phyloP scores from a whole-genome alignment of 2,888 invertebrate species.

The Pollenia angustigena region DNA sequence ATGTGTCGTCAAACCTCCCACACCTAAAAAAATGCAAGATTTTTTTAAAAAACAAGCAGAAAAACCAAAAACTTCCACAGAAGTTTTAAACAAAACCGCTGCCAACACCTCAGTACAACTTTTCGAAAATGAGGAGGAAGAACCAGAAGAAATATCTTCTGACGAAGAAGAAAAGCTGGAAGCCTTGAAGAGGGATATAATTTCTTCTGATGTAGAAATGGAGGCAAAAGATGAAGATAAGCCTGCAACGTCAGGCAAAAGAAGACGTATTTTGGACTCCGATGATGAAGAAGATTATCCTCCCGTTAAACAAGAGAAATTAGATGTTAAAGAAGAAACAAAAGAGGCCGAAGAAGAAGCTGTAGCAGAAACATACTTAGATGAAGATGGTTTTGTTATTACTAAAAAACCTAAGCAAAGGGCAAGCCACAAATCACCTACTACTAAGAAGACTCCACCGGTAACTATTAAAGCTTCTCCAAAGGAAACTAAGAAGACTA shows the following conservation, averaged over 20 bases:
- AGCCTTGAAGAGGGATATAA: slow-evolving; percentile 78
- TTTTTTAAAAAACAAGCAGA: slow-evolving; percentile 75
- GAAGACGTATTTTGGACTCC: slow-evolving; percentile 81
- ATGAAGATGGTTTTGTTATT: slow-evolving; percentile 83
- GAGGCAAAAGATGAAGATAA: slow-evolving; percentile 75
- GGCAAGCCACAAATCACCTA: slow-evolving; percentile 26
- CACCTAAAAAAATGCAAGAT: slow-evolving; percentile 75
- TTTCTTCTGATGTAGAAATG: slow-evolving; percentile 76
- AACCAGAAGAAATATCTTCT: slow-evolving; percentile 76
- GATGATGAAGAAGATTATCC: slow-evolving; percentile 77
- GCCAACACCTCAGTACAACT: slow-evolving; percentile 79
- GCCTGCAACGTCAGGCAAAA: slow-evolving; percentile 75
- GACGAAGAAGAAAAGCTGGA: slow-evolving; percentile 82
- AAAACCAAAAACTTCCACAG: slow-evolving; percentile 52
- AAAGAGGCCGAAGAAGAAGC: slow-evolving; percentile 69
- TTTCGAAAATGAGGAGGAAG: slow-evolving; percentile 77
- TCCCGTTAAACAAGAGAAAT: slow-evolving; percentile 75
- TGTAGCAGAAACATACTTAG: slow-evolving; percentile 79
- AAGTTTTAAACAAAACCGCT: slow-evolving; percentile 68
- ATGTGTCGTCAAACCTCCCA: slow-evolving; percentile 69
- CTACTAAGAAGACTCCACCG: slow-evolving; percentile 74
- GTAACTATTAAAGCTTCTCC: slow-evolving; percentile 56
- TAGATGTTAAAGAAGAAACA: slow-evolving; percentile 34
- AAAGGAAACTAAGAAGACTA: slow-evolving; percentile 67
- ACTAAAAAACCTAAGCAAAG: slow-evolving; percentile 79